Evolutionary conservation across 2,888 invertebrate genomes (phyloP), one percentile per base, ranked within the genome.

Genomic region (Heliconius cydno): DNA sequence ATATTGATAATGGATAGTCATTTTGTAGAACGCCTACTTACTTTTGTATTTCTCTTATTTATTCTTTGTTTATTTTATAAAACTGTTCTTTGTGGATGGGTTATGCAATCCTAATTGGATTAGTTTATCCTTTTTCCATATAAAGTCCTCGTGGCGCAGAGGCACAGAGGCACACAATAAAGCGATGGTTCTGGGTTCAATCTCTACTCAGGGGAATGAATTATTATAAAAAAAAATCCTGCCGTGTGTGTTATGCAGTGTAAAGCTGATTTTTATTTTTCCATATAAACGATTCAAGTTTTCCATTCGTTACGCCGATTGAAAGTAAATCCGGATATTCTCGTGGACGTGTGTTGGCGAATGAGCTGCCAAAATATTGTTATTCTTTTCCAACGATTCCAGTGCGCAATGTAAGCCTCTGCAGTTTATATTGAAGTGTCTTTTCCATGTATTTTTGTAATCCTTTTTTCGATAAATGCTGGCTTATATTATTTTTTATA

Each of bases 1-100:
- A 78, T 80, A 73, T 76, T 76, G 78, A 38, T 71, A 80, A 80
- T 76, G 78, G 78, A 78, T 71, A 25, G 66, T 76, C 38, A 76
- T 72, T 78, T 72, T 76, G 72, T 52, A 74, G 15, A 25, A 15
- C n/a, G 57, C 57, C 9, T 57, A 30, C 65, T 75, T 28, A 25
- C 25, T 19, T 72, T 72, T 79, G 71, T 76, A 66, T 60, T 67
- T 38, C 7, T 30, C 28, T 72, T 30, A 38, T 73, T 52, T 57
- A 72, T 57, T 22, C 57, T 57, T 72, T 57, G 19, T 73, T 15
- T 7, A 73, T 3, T 22, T 38, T 60, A 38, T 1, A 38, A 38
- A 60, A 60, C 34, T n/a, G 22, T 12, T 67, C 34, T 34, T 73
- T 13, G n/a, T 57, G 34, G 13, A 34, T 73, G 34, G 34, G 73